These are phyloP conservation scores for Homarus americanus DNA, from an alignment of 1,140 invertebrate genomes.

Conservation along the genomic window DNA sequence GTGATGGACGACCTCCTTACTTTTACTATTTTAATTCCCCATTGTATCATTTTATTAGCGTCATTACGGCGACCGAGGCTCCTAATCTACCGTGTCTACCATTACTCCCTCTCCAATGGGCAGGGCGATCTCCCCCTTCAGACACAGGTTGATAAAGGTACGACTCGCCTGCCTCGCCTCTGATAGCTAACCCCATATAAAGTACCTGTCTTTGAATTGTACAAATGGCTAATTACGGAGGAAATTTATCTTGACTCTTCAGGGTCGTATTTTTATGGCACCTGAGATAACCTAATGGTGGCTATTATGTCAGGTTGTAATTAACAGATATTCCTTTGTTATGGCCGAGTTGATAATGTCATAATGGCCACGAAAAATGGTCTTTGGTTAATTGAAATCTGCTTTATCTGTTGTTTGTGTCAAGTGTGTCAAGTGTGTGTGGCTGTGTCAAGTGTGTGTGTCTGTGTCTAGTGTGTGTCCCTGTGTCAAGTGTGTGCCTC, in stretches of 20 bases:
- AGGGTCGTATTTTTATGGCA: slow-evolving; percentile 52
- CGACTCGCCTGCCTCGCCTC: neutral
- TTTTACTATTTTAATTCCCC: slow-evolving; percentile 67
- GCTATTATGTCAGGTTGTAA: slow-evolving; percentile 61
- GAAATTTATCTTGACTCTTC: slow-evolving; percentile 58
- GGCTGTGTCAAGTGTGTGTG: no score
- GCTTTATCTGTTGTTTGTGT: no score
- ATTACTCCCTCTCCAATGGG: slow-evolving; percentile 1
- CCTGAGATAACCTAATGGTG: slow-evolving; percentile 54
- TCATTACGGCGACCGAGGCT: slow-evolving; percentile 30
- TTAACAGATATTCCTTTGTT: slow-evolving; percentile 67
- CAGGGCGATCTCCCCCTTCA: neutral
- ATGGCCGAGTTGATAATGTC: neutral
- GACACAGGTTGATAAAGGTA: neutral
- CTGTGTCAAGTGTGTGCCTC: no score
- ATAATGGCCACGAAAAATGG: neutral
- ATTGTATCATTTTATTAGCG: slow-evolving; percentile 72
- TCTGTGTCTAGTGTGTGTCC: no score
- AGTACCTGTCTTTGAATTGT: slow-evolving; percentile 64
- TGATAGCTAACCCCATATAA: slow-evolving; percentile 33
- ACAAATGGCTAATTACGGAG: slow-evolving; percentile 66
- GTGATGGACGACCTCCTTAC: slow-evolving; percentile 56
- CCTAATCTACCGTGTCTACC: slow-evolving; percentile 57
- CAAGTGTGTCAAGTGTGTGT: no score
- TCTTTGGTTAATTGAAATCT: neutral